Evolutionary conservation across 53 echinoderm and acorn worm species (phyloP).

Genomic region (Mesocentrotus franciscanus): DNA sequence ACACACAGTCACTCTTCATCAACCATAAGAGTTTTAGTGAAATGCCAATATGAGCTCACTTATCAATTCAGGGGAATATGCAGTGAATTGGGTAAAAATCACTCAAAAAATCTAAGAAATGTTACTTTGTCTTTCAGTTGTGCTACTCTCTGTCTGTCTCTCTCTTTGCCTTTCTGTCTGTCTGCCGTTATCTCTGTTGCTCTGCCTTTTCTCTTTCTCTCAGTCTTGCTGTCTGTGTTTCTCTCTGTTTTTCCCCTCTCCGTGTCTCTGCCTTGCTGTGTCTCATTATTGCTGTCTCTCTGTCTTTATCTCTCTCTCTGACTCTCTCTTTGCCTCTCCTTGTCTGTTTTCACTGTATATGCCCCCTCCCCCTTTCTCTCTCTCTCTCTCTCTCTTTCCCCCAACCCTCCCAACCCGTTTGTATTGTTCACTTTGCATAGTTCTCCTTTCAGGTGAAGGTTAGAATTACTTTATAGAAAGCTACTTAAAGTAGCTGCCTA

Average conservation of each 20-base stretch:
- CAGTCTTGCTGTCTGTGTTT: neutral
- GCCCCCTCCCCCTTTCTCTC: neutral
- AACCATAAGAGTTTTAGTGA: too few relatives aligned
- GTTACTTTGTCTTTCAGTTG: too few relatives aligned
- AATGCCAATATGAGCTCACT: too few relatives aligned
- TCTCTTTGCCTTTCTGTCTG: too few relatives aligned
- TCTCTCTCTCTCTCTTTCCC: neutral
- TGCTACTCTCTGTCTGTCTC: too few relatives aligned
- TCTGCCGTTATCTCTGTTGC: too few relatives aligned
- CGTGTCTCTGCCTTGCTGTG: neutral
- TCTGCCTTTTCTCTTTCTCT: too few relatives aligned
- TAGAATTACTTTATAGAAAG: too few relatives aligned
- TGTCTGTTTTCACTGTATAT: neutral
- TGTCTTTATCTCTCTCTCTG: neutral
- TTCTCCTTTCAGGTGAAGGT: slow-evolving; percentile 31
- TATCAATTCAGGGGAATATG: too few relatives aligned
- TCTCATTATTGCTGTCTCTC: neutral
- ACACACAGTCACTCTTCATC: too few relatives aligned
- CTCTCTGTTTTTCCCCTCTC: neutral
- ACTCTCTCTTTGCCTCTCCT: neutral
- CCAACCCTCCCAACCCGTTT: neutral
- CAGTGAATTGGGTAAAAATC: too few relatives aligned
- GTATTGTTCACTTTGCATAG: neutral
- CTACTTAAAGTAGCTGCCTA: slow-evolving; percentile 20
- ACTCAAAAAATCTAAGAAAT: too few relatives aligned